Conservation (phyloP, 1,140 invertebrate genomes). For the Berghia stephanieae region DNA sequence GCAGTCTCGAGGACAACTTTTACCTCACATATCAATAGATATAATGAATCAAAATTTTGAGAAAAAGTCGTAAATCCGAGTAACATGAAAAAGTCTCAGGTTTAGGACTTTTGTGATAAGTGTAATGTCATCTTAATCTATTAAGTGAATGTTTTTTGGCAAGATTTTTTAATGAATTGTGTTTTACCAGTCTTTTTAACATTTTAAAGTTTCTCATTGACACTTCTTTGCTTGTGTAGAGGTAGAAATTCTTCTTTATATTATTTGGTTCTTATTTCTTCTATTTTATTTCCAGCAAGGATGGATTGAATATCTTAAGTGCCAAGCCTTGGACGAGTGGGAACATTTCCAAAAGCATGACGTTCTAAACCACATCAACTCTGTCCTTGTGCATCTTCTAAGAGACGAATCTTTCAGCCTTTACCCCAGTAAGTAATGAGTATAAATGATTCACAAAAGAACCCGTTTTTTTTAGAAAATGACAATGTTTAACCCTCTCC, state of each 20-base stretch:
- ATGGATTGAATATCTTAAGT: slow-evolving; percentile 56
- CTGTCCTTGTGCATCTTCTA: slow-evolving; percentile 51
- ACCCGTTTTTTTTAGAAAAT: too few species aligned
- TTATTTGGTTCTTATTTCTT: background rate
- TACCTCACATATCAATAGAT: too few species aligned
- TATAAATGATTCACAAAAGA: too few species aligned
- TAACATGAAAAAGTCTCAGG: too few species aligned
- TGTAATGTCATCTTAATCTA: too few species aligned
- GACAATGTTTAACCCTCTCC: background rate
- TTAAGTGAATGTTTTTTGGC: too few species aligned
- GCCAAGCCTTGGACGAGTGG: slow-evolving; percentile 33
- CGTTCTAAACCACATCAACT: slow-evolving; percentile 47
- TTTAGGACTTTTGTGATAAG: too few species aligned
- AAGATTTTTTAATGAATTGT: too few species aligned
- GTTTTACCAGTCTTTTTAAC: background rate
- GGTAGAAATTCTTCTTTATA: background rate
- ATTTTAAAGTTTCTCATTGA: background rate
- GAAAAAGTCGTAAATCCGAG: too few species aligned
- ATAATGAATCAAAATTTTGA: too few species aligned
- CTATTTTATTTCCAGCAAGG: slow-evolving; percentile 47
- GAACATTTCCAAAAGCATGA: slow-evolving; percentile 40
- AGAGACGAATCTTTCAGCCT: slow-evolving; percentile 51
- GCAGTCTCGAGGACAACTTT: too few species aligned
- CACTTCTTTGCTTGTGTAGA: slow-evolving; percentile 2
- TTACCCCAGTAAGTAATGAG: slow-evolving; percentile 44